Base-by-base conservation (phyloP, 2,797 vertebrate genomes). In the Heterohyrax brucei region DNA sequence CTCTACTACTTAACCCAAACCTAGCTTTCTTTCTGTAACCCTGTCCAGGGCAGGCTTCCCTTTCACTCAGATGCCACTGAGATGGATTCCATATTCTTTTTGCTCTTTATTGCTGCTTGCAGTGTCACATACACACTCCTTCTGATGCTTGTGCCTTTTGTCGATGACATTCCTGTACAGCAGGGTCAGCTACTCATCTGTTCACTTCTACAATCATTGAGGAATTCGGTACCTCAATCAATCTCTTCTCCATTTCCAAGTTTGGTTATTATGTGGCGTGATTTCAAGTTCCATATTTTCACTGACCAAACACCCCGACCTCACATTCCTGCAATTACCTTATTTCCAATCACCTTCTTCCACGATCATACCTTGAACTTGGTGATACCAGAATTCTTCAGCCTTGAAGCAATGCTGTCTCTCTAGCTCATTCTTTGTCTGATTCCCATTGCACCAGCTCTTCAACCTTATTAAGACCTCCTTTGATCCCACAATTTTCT, bases 221-320 rank as follows among this genome's bases (percentile, higher is more conserved):
- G 18, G 62, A 44, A 77, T 50, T 50, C 18, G n/a, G 62, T 39
- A 84, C 61, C 50, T 61, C 79, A 83, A 84, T 68, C 76, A 77
- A 33, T 84, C 82, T 89, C 79, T 72, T 73, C 44, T 77, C 48
- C 28, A 46, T 22, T 14, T 13, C n/a, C 12, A 83, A 28, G 44
- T 50, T 70, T 59, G 83, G 33, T 13, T 19, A 72, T 72, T 64
- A 84, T 28, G 61, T 64, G 80, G 73, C 80, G 46, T 86, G 18
- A 91, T 44, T 91, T 91, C 75, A 75, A 86, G 87, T 86, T 86
- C 48, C n/a, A 90, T 28, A 50, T 46, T 75, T 91, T 91, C n/a
- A 80, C 46, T 79, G 33, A 62, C 46, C 5, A 46, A 73, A 85
- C 48, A 91, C 21, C 19, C 26, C 7, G 13, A 28, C 76, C 76